Percentiles rank a stretch among this genome's conserved stretches.
Conservation (phyloP, 2,797 vertebrate species). For the Rhodeus uyekii region DNA sequence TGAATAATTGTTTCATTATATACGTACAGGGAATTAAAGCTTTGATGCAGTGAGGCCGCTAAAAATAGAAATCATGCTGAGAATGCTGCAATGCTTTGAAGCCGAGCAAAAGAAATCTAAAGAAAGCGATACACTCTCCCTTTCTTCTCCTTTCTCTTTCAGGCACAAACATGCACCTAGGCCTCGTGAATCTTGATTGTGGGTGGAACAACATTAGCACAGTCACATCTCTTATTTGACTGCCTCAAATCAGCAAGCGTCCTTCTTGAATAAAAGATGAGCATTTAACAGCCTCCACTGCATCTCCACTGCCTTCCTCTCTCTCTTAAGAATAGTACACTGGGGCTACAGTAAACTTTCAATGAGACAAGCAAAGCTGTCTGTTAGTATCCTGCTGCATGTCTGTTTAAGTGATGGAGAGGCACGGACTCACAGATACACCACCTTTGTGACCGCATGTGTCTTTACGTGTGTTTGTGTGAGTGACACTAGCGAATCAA, state of each 20-base stretch:
- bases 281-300: slow-evolving; percentile 43
- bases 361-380: slow-evolving; percentile 43
- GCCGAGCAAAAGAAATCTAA: slow-evolving; percentile 25
- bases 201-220: slow-evolving; percentile 53
- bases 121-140: background rate
- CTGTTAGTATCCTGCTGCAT: slow-evolving; percentile 28
- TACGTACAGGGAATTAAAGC: slow-evolving; percentile 40
- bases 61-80: slow-evolving; percentile 44
- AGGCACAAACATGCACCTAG: slow-evolving; percentile 13
- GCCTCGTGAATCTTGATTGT: slow-evolving; percentile 36
- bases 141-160: background rate
- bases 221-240: slow-evolving; percentile 42
- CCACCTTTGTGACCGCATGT: background rate
- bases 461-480: background rate
- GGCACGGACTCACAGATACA: background rate
- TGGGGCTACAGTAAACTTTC: slow-evolving; percentile 28
- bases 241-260: slow-evolving; percentile 54
- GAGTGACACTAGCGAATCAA: too few species aligned
- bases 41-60: slow-evolving; percentile 32
- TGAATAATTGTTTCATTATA: slow-evolving; percentile 50
- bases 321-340: slow-evolving; percentile 35
- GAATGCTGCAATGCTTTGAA: slow-evolving; percentile 23
- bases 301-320: slow-evolving; percentile 38
- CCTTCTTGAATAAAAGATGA: slow-evolving; percentile 58
- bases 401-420: background rate